Evolutionary conservation across 2,113 vertebrate species (phyloP).

Genomic region (Dolichotis patagonum): DNA sequence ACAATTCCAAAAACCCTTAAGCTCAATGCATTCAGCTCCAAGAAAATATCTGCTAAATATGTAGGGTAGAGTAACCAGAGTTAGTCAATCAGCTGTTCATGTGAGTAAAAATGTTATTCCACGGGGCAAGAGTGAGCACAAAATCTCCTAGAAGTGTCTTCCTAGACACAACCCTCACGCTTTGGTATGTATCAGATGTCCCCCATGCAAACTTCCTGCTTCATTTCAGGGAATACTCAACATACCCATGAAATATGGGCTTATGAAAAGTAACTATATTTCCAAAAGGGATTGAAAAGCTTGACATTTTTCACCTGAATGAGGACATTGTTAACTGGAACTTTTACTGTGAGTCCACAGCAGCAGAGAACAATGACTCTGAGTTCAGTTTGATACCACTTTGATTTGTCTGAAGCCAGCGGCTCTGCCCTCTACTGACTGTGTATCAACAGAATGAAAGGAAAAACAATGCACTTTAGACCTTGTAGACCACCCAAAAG

Average conservation of each 20-base stretch:
- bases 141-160: neutral
- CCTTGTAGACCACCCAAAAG: neutral
- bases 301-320: neutral
- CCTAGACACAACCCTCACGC: neutral
- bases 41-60: neutral
- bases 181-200: no score
- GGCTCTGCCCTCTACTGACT: fast-evolving
- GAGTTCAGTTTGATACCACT: neutral
- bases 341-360: fast-evolving
- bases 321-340: neutral
- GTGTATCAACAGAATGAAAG: neutral
- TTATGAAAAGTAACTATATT: neutral
- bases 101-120: neutral
- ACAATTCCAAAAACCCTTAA: neutral
- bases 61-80: neutral
- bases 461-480: neutral
- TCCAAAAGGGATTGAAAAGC: neutral
- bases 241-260: neutral
- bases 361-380: fast-evolving
- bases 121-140: neutral
- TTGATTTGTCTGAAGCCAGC: neutral
- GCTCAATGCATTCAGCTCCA: neutral
- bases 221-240: neutral
- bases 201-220: neutral
- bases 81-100: neutral